A percentile compares a stretch with the other conserved stretches of the same genome.
Evolutionary conservation across 1,140 invertebrate species (phyloP).

Genomic region (Potamilus streckersoni): DNA sequence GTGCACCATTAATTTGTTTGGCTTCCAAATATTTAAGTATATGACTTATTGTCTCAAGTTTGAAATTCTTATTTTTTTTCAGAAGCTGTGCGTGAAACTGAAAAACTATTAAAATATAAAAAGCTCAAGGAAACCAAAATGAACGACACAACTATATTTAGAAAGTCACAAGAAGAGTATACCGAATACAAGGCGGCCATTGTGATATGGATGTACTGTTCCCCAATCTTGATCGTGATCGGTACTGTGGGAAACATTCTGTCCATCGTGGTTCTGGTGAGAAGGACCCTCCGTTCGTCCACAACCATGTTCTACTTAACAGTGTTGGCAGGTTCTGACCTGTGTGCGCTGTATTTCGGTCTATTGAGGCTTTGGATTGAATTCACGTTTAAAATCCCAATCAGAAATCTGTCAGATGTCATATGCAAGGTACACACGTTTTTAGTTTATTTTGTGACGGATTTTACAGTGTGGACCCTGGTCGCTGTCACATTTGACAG

Average conservation of each 20-base stretch:
- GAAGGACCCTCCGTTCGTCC: constrained; percentile 35
- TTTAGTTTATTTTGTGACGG: constrained; percentile 46
- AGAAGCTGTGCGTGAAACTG: no score
- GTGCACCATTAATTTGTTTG: no score
- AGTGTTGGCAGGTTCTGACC: constrained; percentile 44
- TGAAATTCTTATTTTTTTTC: no score
- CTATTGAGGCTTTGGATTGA: constrained; percentile 47
- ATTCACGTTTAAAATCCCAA: constrained; percentile 32
- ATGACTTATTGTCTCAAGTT: no score
- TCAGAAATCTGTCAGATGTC: constrained; percentile 36
- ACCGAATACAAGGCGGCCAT: no score
- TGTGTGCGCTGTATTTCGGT: constrained; percentile 50
- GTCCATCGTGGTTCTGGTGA: constrained; percentile 45
- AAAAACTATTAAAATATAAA: no score
- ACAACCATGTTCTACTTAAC: constrained; percentile 56
- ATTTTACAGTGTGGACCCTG: constrained; percentile 50
- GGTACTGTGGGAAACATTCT: constrained; percentile 54
- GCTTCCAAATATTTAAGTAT: no score
- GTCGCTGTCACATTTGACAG: constrained; percentile 51
- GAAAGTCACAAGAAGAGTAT: no score
- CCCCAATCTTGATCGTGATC: constrained; percentile 43
- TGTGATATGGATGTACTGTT: constrained; percentile 38
- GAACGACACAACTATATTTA: no score
- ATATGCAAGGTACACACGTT: constrained; percentile 52
- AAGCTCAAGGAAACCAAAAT: no score